These are phyloP conservation scores for Cremastobaeus sp. DNA, from an alignment of 2,888 invertebrate species.

Conservation along the genomic window DNA sequence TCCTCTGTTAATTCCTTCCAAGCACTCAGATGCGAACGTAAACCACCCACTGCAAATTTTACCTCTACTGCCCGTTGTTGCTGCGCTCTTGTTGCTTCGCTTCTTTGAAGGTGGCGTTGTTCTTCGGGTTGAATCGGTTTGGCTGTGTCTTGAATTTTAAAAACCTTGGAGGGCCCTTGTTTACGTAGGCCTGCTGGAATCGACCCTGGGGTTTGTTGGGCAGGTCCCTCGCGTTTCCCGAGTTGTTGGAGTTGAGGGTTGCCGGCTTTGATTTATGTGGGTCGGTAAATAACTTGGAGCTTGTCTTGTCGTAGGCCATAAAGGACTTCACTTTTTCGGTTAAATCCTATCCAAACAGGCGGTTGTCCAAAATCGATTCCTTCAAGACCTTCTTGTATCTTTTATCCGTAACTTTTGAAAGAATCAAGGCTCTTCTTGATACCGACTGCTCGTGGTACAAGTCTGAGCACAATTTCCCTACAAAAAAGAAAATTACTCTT, in stretches of 20 bases:
- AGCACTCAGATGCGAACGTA: too few species aligned
- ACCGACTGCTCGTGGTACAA: slow-evolving; percentile 6
- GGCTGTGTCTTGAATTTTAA: too few species aligned
- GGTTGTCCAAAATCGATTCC: not conserved
- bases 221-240: slow-evolving; percentile 19
- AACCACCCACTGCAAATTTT: too few species aligned
- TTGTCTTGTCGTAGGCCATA: not conserved
- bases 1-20: too few species aligned
- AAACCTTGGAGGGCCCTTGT: too few species aligned
- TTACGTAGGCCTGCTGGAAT: too few species aligned
- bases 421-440: slow-evolving; percentile 22
- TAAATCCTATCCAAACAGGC: slow-evolving; percentile 19
- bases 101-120: too few species aligned
- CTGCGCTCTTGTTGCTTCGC: too few species aligned
- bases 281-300: not conserved
- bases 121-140: too few species aligned
- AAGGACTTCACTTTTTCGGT: slow-evolving; percentile 19
- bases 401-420: slow-evolving; percentile 16
- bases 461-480: slow-evolving; percentile 16
- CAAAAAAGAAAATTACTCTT: too few species aligned
- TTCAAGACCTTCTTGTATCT: slow-evolving; percentile 1
- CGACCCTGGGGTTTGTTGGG: not conserved
- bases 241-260: not conserved
- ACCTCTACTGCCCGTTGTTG: too few species aligned
- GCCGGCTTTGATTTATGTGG: too few species aligned